Base-by-base conservation (phyloP, 2,888 invertebrate genomes). In the Nyleta sp. region DNA sequence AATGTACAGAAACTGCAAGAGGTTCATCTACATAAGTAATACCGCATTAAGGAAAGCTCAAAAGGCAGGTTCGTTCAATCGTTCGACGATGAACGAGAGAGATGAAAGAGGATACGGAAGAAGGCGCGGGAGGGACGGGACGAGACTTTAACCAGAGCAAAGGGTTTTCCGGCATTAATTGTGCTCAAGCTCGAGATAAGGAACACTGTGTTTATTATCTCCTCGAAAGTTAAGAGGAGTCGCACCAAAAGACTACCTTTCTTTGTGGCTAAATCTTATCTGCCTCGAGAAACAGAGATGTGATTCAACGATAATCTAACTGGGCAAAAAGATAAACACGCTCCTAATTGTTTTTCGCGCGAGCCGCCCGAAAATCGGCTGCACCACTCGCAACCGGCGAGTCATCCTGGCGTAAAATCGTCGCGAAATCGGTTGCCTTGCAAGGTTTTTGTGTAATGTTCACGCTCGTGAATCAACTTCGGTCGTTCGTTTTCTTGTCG, bases 21-120 rank as follows among this genome's bases (percentile, higher is more conserved):
- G 84, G 86, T 88, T 89, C 88, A 90, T 90, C 87, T 90, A 86
- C 90, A 89, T 90, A 89, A 89, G 87, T 89, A 89, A 89, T 89
- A 88, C 87, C 85, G 87, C 86, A 88, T 89, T 89, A 88, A 88
- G 87, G 87, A 88, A 88, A 87, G 87, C 87, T 85, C 86, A 86
- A 86, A 88, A 87, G 87, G 84, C 84, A 87, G 87, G 84, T 84
- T 68, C 75, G 71, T 68, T 79, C 75, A 64, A 72, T 79, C 75
- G 78, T 81, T 80, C 77, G 81, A 72, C 57, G 74, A 72, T 72
- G 85, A 81, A 74, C 80, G 83, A 78, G 76, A 80, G 81, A 82
- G 82, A 74, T 80, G 83, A 78, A 75, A 80, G 81, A 82, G 82
- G 72, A 81, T 80, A 80, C 64, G 42, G 67, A 74, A 68, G 78